Percentiles rank a stretch among this genome's conserved stretches.
Evolutionary conservation across 2,888 invertebrate species (phyloP).

Genomic region (Phasia obesa): DNA sequence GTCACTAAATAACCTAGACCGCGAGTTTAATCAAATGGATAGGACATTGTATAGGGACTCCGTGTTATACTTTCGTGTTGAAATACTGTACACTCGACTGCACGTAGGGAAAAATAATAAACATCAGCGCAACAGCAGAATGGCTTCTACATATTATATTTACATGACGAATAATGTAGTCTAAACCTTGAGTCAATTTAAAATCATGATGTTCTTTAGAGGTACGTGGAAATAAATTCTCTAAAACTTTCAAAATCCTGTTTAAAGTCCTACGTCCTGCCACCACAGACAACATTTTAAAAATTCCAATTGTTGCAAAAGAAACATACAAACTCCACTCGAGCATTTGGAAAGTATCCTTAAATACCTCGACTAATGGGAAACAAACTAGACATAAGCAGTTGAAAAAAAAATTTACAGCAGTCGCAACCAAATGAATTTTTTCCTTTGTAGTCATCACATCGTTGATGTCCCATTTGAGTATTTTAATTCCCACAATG

Average conservation of each 20-base stretch:
- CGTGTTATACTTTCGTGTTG: slow-evolving; percentile 6
- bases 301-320: slow-evolving; percentile 38
- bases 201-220: slow-evolving; percentile 20
- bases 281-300: slow-evolving; percentile 39
- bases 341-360: slow-evolving; percentile 13
- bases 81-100: slow-evolving; percentile 71
- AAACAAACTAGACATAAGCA: not conserved
- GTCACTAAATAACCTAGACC: slow-evolving; percentile 37
- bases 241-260: slow-evolving; percentile 50
- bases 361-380: slow-evolving; percentile 19
- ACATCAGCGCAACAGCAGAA: slow-evolving; percentile 69
- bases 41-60: slow-evolving; percentile 70
- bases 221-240: slow-evolving; percentile 62
- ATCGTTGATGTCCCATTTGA: slow-evolving; percentile 40
- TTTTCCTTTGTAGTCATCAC: slow-evolving; percentile 37
- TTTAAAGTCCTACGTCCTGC: slow-evolving; percentile 39
- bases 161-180: slow-evolving; percentile 50
- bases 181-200: slow-evolving; percentile 58
- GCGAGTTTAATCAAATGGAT: slow-evolving; percentile 67
- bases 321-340: slow-evolving; percentile 46
- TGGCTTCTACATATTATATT: slow-evolving; percentile 63
- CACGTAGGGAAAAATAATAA: slow-evolving; percentile 69
- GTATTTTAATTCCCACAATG: slow-evolving; percentile 45
- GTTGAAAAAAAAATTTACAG: not conserved
- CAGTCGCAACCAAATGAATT: not conserved